Percentiles rank a stretch among this genome's conserved stretches.
phyloP scores from a whole-genome alignment of 2,113 vertebrate genomes.

The Salvator merianae region DNA sequence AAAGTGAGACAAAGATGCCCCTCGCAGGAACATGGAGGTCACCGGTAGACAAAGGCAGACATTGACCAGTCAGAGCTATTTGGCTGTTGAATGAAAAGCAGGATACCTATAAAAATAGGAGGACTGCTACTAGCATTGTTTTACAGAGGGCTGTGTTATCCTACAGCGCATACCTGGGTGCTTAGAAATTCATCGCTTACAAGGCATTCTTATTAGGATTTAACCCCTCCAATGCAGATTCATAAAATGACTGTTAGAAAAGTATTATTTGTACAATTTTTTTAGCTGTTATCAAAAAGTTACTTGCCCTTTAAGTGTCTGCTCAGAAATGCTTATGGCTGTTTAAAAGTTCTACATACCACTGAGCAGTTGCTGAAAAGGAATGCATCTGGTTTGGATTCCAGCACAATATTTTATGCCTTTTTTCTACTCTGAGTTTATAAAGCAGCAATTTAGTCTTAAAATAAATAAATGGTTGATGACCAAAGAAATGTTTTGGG shows the following conservation, averaged over 20 bases:
- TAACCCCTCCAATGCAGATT: background rate
- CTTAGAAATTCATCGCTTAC: accelerated
- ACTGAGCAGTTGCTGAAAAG: background rate
- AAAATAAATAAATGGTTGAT: accelerated
- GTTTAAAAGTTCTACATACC: too few relatives aligned
- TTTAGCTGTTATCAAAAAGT: too few relatives aligned
- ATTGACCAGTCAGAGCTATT: constrained; percentile 65
- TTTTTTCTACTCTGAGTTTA: background rate
- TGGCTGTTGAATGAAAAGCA: constrained; percentile 63
- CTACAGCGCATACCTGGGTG: constrained; percentile 26
- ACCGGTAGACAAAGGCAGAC: constrained; percentile 74
- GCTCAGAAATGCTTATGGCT: too few relatives aligned
- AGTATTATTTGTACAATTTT: too few relatives aligned
- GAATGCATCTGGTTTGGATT: background rate
- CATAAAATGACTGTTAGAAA: too few relatives aligned
- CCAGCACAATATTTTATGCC: too few relatives aligned
- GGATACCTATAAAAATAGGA: background rate
- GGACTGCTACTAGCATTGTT: background rate
- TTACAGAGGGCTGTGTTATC: background rate
- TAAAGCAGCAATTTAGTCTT: background rate
- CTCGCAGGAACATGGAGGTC: constrained; percentile 71
- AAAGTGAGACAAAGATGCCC: constrained; percentile 83
- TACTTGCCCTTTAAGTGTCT: too few relatives aligned
- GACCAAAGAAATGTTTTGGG: background rate
- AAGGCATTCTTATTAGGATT: background rate